Percentiles rank a stretch among this genome's conserved stretches.
Conservation (phyloP, 2,113 vertebrate genomes). For the Sebastes schlegelii region DNA sequence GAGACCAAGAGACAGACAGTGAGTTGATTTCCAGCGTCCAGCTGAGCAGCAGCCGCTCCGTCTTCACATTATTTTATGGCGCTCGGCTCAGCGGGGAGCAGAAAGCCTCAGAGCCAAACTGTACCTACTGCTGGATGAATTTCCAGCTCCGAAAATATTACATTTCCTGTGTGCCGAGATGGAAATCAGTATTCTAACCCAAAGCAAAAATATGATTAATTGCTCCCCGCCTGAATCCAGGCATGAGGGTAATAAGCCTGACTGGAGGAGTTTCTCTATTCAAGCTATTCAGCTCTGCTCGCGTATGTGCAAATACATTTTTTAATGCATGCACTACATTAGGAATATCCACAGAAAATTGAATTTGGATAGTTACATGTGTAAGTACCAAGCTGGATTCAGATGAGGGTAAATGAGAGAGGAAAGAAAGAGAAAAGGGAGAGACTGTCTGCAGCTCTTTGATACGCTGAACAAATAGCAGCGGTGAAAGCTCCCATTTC, state of each 20-base stretch:
- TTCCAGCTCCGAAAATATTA: conserved; percentile 71
- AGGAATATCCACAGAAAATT: conserved; percentile 81
- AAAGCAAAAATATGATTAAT: conserved; percentile 84
- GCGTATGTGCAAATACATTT: conserved; percentile 69
- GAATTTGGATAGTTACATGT: conserved; percentile 78
- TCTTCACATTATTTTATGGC: conserved; percentile 62
- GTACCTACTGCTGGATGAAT: conserved; percentile 63
- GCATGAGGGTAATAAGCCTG: conserved; percentile 74
- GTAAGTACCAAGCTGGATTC: conserved; percentile 71
- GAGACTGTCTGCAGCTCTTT: conserved; percentile 58
- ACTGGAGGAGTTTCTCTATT: conserved; percentile 73
- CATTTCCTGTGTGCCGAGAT: conserved; percentile 73
- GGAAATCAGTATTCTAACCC: conserved; percentile 83
- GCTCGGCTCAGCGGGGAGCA: conserved; percentile 50
- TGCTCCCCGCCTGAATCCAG: conserved; percentile 72
- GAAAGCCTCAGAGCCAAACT: conserved; percentile 69
- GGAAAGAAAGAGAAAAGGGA: conserved; percentile 36
- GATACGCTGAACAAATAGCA: conserved; percentile 70
- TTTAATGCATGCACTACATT: conserved; percentile 73
- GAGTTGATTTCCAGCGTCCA: conserved; percentile 54
- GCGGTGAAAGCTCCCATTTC: conserved; percentile 52
- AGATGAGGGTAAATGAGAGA: conserved; percentile 76
- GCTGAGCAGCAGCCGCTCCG: conserved; percentile 52
- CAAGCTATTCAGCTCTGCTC: conserved; percentile 61
- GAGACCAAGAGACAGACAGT: background rate